Conservation (phyloP, 2,888 invertebrate genomes). For the Lucinisca nassula region DNA sequence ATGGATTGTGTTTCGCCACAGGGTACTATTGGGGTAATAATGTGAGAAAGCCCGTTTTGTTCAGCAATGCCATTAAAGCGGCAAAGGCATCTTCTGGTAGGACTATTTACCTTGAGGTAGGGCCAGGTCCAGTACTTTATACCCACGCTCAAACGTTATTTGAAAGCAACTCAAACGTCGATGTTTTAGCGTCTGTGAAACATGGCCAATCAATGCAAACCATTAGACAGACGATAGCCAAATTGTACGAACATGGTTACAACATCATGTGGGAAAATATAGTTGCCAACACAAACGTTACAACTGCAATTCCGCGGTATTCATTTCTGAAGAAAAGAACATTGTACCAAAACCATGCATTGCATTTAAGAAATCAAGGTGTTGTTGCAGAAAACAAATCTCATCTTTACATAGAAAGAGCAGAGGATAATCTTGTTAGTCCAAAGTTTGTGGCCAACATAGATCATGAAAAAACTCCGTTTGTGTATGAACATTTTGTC, state of each 20-base stretch:
- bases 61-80: conserved; percentile 7
- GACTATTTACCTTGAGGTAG: conserved; percentile 39
- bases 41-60: conserved; percentile 30
- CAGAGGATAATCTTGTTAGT: neutral
- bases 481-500: conserved; percentile 37
- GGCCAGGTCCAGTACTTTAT: conserved; percentile 44
- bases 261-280: conserved; percentile 18
- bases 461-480: conserved; percentile 3
- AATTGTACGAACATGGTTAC: conserved; percentile 16
- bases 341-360: neutral
- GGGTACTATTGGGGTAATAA: conserved; percentile 31
- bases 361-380: neutral
- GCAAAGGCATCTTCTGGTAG: neutral
- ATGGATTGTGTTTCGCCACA: neutral
- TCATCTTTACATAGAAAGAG: neutral
- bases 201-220: neutral
- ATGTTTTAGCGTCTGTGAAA: conserved; percentile 28
- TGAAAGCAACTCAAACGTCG: neutral
- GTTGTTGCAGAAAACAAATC: neutral
- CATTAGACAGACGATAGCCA: neutral
- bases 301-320: neutral
- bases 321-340: neutral
- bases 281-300: neutral
- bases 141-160: conserved; percentile 23
- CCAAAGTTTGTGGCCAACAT: neutral